phyloP scores from a whole-genome alignment of 2,113 vertebrate species.

The Thalassoma bifasciatum region DNA sequence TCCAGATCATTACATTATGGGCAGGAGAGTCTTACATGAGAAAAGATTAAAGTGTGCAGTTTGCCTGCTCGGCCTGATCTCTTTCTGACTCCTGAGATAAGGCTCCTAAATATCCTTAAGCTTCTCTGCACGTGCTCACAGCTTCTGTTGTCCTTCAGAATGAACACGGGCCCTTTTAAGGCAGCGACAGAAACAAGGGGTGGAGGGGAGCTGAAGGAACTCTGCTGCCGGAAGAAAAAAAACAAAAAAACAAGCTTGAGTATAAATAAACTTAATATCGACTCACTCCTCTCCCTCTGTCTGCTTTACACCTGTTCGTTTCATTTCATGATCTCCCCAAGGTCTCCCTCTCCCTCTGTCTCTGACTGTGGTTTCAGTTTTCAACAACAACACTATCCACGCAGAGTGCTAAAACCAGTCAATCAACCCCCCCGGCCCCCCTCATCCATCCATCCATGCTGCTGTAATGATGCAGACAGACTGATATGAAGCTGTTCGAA shows the following conservation, averaged over 20 bases:
- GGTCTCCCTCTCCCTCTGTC: slow-evolving; percentile 65
- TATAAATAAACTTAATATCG: slow-evolving; percentile 77
- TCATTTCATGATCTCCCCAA: slow-evolving; percentile 71
- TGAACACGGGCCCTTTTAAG: slow-evolving; percentile 69
- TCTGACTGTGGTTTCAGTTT: slow-evolving; percentile 69
- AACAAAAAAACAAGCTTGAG: slow-evolving; percentile 63
- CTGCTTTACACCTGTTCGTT: slow-evolving; percentile 73
- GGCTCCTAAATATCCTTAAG: neutral
- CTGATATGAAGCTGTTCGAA: slow-evolving; percentile 17
- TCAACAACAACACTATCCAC: slow-evolving; percentile 71
- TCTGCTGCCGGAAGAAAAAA: slow-evolving; percentile 61
- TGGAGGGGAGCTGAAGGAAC: slow-evolving; percentile 62
- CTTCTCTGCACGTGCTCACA: neutral
- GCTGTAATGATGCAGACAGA: slow-evolving; percentile 31
- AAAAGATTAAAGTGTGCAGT: neutral
- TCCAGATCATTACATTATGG: neutral
- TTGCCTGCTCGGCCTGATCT: neutral
- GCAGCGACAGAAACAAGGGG: slow-evolving; percentile 52
- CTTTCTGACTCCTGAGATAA: neutral
- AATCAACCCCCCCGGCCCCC: slow-evolving; percentile 44
- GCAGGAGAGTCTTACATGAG: too few relatives aligned
- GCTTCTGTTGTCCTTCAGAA: slow-evolving; percentile 59
- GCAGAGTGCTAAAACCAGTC: slow-evolving; percentile 67
- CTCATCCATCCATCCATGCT: neutral
- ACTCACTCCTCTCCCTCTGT: slow-evolving; percentile 50